These are phyloP conservation scores for Pilophorus perplexus DNA, from an alignment of 2,888 invertebrate genomes.

Conservation along the genomic window DNA sequence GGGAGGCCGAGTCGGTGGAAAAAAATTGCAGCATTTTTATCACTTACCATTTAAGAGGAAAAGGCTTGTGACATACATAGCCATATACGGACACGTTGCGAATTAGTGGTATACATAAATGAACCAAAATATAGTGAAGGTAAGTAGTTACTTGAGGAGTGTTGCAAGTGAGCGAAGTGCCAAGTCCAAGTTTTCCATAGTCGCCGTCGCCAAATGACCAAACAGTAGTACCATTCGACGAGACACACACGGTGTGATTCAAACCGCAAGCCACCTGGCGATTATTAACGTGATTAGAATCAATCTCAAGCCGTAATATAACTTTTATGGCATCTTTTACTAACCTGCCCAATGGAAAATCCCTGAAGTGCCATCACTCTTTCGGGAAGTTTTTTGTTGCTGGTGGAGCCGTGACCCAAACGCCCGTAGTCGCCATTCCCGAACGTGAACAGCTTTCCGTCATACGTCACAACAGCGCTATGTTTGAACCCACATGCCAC, in stretches of 20 bases:
- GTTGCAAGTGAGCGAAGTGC: constrained; percentile 55
- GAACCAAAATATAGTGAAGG: too few species aligned
- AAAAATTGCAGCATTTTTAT: too few species aligned
- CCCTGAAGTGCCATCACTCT: constrained; percentile 53
- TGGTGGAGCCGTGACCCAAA: constrained; percentile 59
- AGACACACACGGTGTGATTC: constrained; percentile 63
- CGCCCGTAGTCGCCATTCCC: constrained; percentile 66
- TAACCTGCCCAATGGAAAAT: constrained; percentile 46
- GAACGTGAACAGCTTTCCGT: constrained; percentile 64
- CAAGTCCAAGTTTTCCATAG: constrained; percentile 61
- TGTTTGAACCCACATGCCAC: constrained; percentile 65
- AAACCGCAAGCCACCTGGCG: constrained; percentile 61
- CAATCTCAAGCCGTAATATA: too few species aligned
- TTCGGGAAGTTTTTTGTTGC: constrained; percentile 63
- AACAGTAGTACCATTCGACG: constrained; percentile 59
- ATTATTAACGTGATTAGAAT: too few species aligned
- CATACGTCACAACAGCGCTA: constrained; percentile 62
- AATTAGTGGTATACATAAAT: too few species aligned
- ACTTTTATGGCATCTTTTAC: too few species aligned
- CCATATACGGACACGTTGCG: too few species aligned
- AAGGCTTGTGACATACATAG: too few species aligned
- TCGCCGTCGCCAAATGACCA: constrained; percentile 68
- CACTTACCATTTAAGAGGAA: too few species aligned
- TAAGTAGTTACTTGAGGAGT: constrained; percentile 54
- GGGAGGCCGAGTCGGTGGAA: too few species aligned